phyloP scores from a whole-genome alignment of 2,113 vertebrate genomes.

The mouse (Mus musculus) region GRCm39 chr9:85519501-85520000 shows the following conservation, averaged over 20 bases:
- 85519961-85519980: neutral
- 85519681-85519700: neutral
- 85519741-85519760: neutral
- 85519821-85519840: slow-evolving; percentile 15
- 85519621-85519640: slow-evolving; percentile 45
- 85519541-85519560: neutral
- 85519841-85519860: slow-evolving; percentile 1
- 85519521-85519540: slow-evolving; percentile 41
- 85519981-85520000: neutral
- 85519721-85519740: slow-evolving; percentile 31
- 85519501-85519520: slow-evolving; percentile 60
- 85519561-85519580: neutral
- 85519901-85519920: neutral
- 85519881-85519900: slow-evolving; percentile 34
- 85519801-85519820: slow-evolving; percentile 54
- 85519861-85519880: slow-evolving; percentile 32
- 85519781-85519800: slow-evolving; percentile 54
- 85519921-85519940: neutral
- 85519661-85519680: slow-evolving; percentile 25
- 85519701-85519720: neutral
- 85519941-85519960: slow-evolving; percentile 28
- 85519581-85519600: neutral
- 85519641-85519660: neutral
- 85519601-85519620: neutral
- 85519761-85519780: neutral